Evolutionary conservation across 2,797 vertebrate genomes (phyloP).

Genomic region (Falco columbarius): DNA sequence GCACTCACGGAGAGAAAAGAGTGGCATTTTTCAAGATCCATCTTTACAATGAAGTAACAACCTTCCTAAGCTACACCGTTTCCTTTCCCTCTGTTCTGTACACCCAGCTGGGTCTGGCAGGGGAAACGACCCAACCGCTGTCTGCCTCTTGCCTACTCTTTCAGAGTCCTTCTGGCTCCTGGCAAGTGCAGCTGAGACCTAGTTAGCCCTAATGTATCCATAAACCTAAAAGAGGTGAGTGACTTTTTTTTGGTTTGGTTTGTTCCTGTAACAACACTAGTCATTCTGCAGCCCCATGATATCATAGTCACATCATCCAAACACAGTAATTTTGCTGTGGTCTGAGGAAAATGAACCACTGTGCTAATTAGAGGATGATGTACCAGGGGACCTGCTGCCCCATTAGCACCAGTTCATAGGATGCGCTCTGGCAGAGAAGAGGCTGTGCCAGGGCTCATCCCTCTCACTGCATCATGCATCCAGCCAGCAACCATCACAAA

Average conservation of each 20-base stretch:
- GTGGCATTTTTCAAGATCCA: not conserved
- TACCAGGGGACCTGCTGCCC: not conserved
- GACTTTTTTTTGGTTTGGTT: no score
- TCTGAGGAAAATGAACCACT: not conserved
- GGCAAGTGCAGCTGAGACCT: not conserved
- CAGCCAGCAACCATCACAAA: not conserved
- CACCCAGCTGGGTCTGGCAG: not conserved
- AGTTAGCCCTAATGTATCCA: not conserved
- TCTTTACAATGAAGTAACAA: not conserved
- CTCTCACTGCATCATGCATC: not conserved
- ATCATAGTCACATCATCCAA: conserved; percentile 17
- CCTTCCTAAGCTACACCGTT: not conserved
- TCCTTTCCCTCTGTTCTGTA: not conserved
- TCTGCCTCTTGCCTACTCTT: not conserved
- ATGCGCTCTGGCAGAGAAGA: not conserved
- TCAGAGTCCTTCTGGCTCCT: not conserved
- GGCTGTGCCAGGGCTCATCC: not conserved
- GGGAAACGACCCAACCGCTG: not conserved
- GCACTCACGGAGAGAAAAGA: not conserved
- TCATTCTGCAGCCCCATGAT: not conserved
- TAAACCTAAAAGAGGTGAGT: not conserved
- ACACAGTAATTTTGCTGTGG: not conserved
- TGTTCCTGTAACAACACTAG: not conserved
- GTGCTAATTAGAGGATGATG: not conserved
- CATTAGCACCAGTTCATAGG: not conserved